Conservation (phyloP, 2,113 vertebrate genomes). For the Nannospalax galili region DNA sequence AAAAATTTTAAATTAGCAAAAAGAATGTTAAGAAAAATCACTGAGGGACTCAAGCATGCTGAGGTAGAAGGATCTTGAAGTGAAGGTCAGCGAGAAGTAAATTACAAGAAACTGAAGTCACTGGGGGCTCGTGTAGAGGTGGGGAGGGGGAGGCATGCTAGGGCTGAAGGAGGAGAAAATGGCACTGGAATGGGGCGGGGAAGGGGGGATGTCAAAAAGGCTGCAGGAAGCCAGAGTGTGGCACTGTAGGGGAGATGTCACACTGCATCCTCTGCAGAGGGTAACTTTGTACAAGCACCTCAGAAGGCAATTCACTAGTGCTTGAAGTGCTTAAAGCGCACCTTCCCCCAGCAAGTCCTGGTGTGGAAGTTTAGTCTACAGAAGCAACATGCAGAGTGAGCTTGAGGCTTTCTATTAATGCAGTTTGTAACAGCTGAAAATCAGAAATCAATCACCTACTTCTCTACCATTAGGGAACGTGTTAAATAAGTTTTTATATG, state of each 20-base stretch:
- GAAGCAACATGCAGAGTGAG: background rate
- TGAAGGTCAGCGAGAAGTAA: background rate
- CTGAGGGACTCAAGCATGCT: background rate
- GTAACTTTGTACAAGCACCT: background rate
- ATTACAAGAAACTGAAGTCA: background rate
- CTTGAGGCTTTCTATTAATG: background rate
- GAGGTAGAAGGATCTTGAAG: too few species aligned
- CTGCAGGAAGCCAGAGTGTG: background rate
- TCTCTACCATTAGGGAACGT: background rate
- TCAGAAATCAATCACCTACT: constrained; percentile 12
- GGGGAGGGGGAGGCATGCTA: background rate
- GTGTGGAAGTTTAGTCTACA: background rate
- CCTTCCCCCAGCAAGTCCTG: background rate
- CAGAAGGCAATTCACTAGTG: background rate
- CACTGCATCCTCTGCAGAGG: background rate
- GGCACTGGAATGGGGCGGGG: background rate
- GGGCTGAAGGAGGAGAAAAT: background rate
- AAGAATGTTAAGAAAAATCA: background rate
- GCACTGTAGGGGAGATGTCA: background rate
- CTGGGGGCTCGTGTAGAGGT: background rate
- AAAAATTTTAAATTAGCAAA: background rate
- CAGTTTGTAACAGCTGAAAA: background rate
- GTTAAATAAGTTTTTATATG: background rate
- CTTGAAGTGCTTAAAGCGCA: background rate
- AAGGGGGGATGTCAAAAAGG: background rate